Percentiles rank a stretch among this genome's conserved stretches.
Evolutionary conservation across 2,113 vertebrate genomes (phyloP).

Genomic region (Python bivittatus): DNA sequence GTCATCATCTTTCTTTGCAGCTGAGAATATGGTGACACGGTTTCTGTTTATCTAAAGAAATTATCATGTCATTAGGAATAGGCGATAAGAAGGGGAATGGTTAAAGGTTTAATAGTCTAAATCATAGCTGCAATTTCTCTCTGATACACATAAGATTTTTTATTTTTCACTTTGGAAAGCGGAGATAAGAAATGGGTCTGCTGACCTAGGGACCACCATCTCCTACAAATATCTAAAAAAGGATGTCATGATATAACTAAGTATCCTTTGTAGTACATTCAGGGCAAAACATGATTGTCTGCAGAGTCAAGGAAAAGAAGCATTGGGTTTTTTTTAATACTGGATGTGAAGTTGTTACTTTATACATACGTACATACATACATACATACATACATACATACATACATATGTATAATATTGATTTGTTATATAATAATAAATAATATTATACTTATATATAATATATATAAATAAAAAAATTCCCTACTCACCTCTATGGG

Average conservation of each 20-base stretch:
- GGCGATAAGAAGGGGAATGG: not conserved
- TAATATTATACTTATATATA: no score
- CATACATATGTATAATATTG: no score
- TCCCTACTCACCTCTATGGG: no score
- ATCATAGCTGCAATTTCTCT: not conserved
- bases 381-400: no score
- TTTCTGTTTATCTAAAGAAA: not conserved
- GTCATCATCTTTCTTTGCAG: not conserved
- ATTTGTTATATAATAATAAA: no score
- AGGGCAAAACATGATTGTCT: not conserved
- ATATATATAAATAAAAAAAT: no score
- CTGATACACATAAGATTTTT: not conserved
- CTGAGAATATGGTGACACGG: no score
- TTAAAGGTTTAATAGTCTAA: not conserved
- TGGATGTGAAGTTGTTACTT: not conserved
- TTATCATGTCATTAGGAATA: not conserved
- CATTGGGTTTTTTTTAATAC: not conserved
- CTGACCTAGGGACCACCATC: not conserved
- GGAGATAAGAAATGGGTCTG: not conserved
- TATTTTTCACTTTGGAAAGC: not conserved
- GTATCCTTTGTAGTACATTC: not conserved
- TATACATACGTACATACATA: no score
- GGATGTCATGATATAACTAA: not conserved
- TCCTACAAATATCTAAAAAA: not conserved
- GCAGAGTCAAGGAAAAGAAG: not conserved